Evolutionary conservation across 2,797 vertebrate genomes (phyloP).

Genomic region (Catostomus latipinnis): DNA sequence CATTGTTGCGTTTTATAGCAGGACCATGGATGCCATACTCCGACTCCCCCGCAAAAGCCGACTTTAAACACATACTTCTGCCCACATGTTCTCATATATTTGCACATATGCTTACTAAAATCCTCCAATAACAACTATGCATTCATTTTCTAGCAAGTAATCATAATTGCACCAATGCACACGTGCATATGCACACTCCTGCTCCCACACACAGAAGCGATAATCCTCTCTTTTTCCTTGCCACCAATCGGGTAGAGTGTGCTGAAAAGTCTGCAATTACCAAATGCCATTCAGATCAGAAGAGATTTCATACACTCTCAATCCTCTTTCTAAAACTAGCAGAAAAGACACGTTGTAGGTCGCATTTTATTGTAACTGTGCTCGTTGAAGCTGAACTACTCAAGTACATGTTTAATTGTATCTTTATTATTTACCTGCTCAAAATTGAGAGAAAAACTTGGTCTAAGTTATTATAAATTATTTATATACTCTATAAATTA

Average conservation of each 20-base stretch:
- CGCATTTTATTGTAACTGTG: too few species aligned
- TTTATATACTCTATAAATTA: too few species aligned
- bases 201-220: constrained; percentile 37
- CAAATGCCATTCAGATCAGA: not conserved
- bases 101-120: constrained; percentile 43
- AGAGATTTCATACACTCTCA: too few species aligned
- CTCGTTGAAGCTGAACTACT: too few species aligned
- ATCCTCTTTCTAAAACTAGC: too few species aligned
- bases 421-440: too few species aligned
- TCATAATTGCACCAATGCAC: not conserved
- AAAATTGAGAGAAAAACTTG: too few species aligned
- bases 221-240: constrained; percentile 71
- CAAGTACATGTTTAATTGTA: too few species aligned
- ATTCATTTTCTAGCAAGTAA: constrained; percentile 9
- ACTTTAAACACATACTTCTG: constrained; percentile 29
- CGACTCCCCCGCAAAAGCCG: not conserved
- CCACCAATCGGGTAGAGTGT: constrained; percentile 65
- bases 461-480: too few species aligned
- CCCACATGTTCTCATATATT: not conserved
- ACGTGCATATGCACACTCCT: constrained; percentile 17
- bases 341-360: too few species aligned
- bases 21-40: constrained; percentile 24
- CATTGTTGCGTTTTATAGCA: constrained; percentile 47
- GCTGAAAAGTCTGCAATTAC: constrained; percentile 46
- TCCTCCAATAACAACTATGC: not conserved